Base-by-base conservation (phyloP, 2,113 vertebrate species). In the Aspidoscelis tigris region DNA sequence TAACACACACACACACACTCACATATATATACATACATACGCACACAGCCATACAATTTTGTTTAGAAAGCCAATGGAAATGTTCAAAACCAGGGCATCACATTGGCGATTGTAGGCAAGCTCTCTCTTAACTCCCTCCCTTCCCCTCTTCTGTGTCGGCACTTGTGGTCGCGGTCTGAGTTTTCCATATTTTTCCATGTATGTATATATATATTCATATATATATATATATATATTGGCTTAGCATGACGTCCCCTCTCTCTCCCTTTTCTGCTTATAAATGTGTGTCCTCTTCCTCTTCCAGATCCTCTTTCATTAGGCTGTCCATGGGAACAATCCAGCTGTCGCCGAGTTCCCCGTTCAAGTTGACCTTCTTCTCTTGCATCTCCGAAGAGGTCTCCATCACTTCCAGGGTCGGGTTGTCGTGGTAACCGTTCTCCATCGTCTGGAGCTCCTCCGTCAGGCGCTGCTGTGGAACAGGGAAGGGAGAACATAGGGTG, bases 381-480 rank as follows among this genome's bases (percentile, higher is more conserved):
- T 98, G 97, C 98, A 99, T 99, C 92, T 98, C 98, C 0, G 97
- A 96, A 78, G 97, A 97, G 72, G 97, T 97, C 96, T 99, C 99
- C 97, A 98, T 99, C 94, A 99, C 98, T 89, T 99, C 99, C 93
- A 99, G 93, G 0, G 98, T 99, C 1, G 98, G 98, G 89, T 99
- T 99, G 93, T 99, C 99, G 0, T 99, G 99, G 96, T 99, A 99
- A 78, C 98, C 98, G 0, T 99, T 99, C 95, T 99, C 99, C 89
- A 99, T 97, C 0, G 98, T 98, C 88, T 98, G 98, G 80, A 99
- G 96, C 94, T 99, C 99, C 90, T 99, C 99, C 0, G 98, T 99
- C 89, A 99, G 96, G 78, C 98, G 97, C 95, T 99, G 97, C 97
- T 97, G 88, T 1, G 26, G 77, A 11, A 24, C 5, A 74, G 76